These are phyloP conservation scores for Poecilia picta DNA, from an alignment of 2,797 vertebrate genomes.

Conservation along the genomic window DNA sequence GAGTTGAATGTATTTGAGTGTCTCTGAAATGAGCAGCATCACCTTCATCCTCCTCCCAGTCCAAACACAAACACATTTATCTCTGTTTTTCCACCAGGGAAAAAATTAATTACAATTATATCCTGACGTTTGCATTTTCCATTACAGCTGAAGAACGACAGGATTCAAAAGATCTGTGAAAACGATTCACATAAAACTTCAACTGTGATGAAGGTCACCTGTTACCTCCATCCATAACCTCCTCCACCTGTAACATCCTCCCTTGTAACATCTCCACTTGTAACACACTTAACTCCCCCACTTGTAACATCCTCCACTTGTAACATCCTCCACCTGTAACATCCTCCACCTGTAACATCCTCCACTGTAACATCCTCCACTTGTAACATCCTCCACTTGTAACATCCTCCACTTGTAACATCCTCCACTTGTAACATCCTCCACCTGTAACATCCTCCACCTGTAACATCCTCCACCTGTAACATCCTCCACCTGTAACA, in stretches of 20 bases:
- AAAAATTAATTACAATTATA: not conserved
- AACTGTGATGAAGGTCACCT: not conserved
- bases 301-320: no score
- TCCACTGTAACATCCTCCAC: no score
- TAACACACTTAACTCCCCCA: no score
- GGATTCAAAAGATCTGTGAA: constrained; percentile 1
- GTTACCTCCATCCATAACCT: not conserved
- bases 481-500: no score
- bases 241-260: no score
- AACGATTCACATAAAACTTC: not conserved
- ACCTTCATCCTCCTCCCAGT: not conserved
- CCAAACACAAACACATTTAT: not conserved
- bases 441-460: no score
- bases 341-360: no score
- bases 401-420: not conserved
- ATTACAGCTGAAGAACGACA: not conserved
- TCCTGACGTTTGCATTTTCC: not conserved
- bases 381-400: no score
- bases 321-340: no score
- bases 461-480: no score
- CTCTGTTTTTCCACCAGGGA: not conserved
- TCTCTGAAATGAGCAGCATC: not conserved
- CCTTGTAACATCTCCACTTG: no score
- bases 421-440: no score
- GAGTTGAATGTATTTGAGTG: not conserved